Evolutionary conservation across 2,888 invertebrate genomes (phyloP), one percentile per base, ranked within the genome.

Genomic region (Leptopterna dolabrata): DNA sequence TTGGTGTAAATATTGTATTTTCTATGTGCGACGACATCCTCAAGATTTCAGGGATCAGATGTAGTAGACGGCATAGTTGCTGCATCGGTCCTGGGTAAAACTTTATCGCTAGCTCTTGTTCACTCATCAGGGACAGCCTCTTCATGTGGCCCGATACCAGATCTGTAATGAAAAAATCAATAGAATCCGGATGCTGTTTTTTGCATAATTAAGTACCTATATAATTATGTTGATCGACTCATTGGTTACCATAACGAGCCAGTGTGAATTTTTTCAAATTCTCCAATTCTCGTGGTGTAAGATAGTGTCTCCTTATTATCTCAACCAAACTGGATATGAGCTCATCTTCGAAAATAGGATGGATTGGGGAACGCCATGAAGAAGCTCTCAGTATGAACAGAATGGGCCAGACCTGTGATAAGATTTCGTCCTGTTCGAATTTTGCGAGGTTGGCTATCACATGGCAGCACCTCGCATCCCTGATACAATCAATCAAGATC

Each of bases 331-430:
- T 27, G n/a, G 16, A 7, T 13, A 81, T 81, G 2, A 16, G 55
- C 1, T 11, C 16, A 63, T 83, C 43, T 19, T 70, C 30, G 83
- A 41, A 70, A n/a, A 71, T 6, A 14, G 14, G 36, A 70, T 11
- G 41, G 19, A 70, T 11, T 6, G 41, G n/a, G 11, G 36, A 90
- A 90, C 7, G 86, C 89, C 89, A 55, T 14, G 1, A 36, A 29
- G 91, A 88, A 7, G 90, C 90, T 83, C 89, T 89, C 30, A 91
- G 86, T 19, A 91, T 73, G 81, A 91, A 91, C 43, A 90, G 88
- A 51, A 89, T 88, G 36, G 89, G 88, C 91, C 91, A 91, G 16
- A 89, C 89, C 76, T 88, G 87, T 6, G 87, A 73, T 43, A 91
- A 88, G 43, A 91, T 89, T 78, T 81, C 85, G 88, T 91, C 90